Evolutionary conservation across 1,140 invertebrate species (phyloP).

Genomic region (Trichomalopsis sarcophagae): DNA sequence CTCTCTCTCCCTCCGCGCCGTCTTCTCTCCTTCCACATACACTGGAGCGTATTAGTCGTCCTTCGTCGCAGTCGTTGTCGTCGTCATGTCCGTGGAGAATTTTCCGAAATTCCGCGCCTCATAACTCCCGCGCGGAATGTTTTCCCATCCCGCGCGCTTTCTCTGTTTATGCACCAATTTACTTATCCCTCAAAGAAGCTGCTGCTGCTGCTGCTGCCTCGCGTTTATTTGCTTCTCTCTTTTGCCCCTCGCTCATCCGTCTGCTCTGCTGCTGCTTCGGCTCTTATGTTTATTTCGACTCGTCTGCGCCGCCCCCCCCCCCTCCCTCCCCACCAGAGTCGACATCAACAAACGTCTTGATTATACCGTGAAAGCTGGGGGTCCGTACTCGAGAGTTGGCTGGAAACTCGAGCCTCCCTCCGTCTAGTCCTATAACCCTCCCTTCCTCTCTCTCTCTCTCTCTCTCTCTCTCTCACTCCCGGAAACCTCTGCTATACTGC

Average conservation of each 20-base stretch:
- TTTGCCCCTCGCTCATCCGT: conserved; percentile 17
- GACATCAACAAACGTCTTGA: conserved; percentile 51
- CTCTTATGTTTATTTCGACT: conserved; percentile 47
- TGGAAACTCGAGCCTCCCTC: conserved; percentile 17
- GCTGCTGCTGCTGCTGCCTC: not conserved
- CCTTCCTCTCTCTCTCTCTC: too few species aligned
- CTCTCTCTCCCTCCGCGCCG: too few species aligned
- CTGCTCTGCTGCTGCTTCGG: conserved; percentile 1
- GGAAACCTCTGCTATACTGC: not conserved
- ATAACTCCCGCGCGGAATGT: conserved; percentile 6
- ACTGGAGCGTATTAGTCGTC: too few species aligned
- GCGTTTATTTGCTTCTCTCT: conserved; percentile 22
- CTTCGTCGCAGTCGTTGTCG: not conserved
- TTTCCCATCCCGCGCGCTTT: not conserved
- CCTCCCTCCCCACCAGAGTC: not conserved
- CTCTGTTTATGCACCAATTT: conserved; percentile 37
- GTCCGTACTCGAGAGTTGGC: conserved; percentile 35
- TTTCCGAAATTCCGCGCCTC: not conserved
- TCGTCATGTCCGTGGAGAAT: not conserved
- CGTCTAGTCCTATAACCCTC: not conserved
- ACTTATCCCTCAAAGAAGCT: conserved; percentile 21
- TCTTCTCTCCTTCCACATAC: not conserved
- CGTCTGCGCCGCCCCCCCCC: conserved; percentile 18
- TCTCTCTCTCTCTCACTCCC: not conserved
- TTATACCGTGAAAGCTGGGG: conserved; percentile 45